A percentile compares a stretch with the other conserved stretches of the same genome.
Conservation (phyloP, 2,888 invertebrate species). For the Drosophila yooni region DNA sequence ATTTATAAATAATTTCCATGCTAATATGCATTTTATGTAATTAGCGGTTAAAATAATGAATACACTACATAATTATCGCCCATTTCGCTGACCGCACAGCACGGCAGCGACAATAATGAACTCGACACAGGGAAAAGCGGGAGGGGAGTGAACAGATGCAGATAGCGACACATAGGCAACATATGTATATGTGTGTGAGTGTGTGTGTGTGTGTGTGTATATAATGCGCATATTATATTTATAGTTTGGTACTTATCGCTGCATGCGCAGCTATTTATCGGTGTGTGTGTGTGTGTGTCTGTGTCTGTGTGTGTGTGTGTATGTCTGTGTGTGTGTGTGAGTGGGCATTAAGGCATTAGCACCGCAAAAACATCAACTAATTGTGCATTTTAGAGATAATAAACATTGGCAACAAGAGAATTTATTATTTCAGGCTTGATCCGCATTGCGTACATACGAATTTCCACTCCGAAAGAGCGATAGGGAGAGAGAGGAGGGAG, state of each 20-base stretch:
- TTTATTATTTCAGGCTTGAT: slow-evolving; percentile 74
- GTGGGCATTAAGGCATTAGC: slow-evolving; percentile 73
- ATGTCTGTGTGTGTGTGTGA: slow-evolving; percentile 18
- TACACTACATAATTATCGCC: slow-evolving; percentile 80
- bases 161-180: slow-evolving; percentile 3
- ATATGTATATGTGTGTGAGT: slow-evolving; percentile 2
- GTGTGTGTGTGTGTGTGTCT: slow-evolving; percentile 18
- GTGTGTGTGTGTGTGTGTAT: neutral
- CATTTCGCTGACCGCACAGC: slow-evolving; percentile 67
- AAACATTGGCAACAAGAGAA: slow-evolving; percentile 65
- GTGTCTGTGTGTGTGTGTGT: slow-evolving; percentile 29
- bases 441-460: slow-evolving; percentile 47
- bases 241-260: slow-evolving; percentile 61
- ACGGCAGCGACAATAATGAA: slow-evolving; percentile 61
- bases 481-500: neutral
- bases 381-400: slow-evolving; percentile 78
- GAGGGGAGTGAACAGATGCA: slow-evolving; percentile 15
- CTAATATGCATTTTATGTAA: slow-evolving; percentile 81
- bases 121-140: slow-evolving; percentile 23
- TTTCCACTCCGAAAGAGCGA: neutral
- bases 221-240: slow-evolving; percentile 34
- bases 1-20: slow-evolving; percentile 78
- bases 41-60: slow-evolving; percentile 81
- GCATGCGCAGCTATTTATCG: slow-evolving; percentile 42
- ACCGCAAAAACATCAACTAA: slow-evolving; percentile 79